Evolutionary conservation across 2,797 vertebrate species (phyloP), one percentile per base, ranked within the genome.

Genomic region (Avahi laniger): DNA sequence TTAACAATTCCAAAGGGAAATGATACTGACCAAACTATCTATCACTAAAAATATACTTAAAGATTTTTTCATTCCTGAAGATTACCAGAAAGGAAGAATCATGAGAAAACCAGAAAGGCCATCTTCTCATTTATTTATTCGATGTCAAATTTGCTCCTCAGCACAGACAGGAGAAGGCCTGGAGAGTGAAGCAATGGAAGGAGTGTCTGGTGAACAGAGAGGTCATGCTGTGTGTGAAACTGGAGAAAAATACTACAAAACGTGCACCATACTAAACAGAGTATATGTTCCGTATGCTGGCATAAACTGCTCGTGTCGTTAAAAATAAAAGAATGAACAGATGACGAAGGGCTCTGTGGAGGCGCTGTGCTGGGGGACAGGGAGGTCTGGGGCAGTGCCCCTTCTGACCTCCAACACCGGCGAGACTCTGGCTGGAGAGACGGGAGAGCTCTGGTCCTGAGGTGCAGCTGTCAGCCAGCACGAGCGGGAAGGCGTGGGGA

Each of bases 271-370:
- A 5, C 61, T 57, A 57, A 79, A 33, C 5, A 48, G 30, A 84
- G 0, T 2, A 13, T 4, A 13, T 4, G 9, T 30, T 24, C 13
- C 24, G 0, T 0, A 1, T 1, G 4, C 26, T 70, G 17, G 18
- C 46, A 33, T 46, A 33, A 7, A 6, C 17, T 46, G 0, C 50
- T 85, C 11, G 0, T 41, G 41, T 61, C 43, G 30, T 75, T 52
- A 81, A 82, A 83, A 94, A 57, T 24, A 52, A 43, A 61, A 48
- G 0, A 43, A 33, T 4, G 33, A 33, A 8, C 1, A 20, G 3
- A 3, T 50, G 69, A 20, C 52, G 10, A 26, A 78, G 63, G 28
- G 2, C 13, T 75, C 33, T 33, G 1, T 5, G 20, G 67, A 26
- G 13, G 38, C 14, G 48, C 33, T 48, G 5, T 28, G 46, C 63